A percentile compares a stretch with the other conserved stretches of the same genome.
Conservation (phyloP, 2,113 vertebrate species). For the Bucco capensis region DNA sequence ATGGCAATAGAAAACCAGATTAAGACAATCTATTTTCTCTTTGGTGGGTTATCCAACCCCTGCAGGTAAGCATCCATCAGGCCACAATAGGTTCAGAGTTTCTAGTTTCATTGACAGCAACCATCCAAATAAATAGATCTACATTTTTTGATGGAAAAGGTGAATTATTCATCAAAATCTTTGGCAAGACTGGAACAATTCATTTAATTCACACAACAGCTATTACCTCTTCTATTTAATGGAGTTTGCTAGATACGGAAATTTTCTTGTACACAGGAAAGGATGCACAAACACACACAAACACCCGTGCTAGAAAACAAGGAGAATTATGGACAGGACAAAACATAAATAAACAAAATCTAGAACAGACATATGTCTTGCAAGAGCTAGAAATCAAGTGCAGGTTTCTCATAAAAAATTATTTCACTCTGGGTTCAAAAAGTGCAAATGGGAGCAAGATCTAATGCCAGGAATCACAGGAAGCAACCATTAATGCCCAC, state of each 20-base stretch:
- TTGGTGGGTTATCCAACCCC: background rate
- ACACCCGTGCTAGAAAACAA: background rate
- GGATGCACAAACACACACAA: background rate
- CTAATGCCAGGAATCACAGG: constrained; percentile 51
- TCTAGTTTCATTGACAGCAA: background rate
- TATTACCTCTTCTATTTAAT: background rate
- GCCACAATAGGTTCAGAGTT: background rate
- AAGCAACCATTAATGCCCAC: constrained; percentile 49
- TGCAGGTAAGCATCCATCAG: background rate
- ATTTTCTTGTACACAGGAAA: background rate
- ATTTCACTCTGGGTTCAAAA: constrained; percentile 46
- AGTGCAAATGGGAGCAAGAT: constrained; percentile 51
- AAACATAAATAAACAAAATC: constrained; percentile 68
- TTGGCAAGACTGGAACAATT: background rate
- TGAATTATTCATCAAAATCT: constrained; percentile 9
- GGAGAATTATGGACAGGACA: background rate
- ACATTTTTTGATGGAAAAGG: background rate
- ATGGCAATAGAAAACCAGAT: background rate
- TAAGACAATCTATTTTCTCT: background rate
- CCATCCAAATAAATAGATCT: background rate
- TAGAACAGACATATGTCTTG: background rate
- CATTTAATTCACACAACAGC: constrained; percentile 11
- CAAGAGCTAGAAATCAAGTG: constrained; percentile 22
- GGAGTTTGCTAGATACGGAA: background rate
- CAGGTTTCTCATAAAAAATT: constrained; percentile 36